phyloP scores from a whole-genome alignment of 2,113 vertebrate genomes.

The Scytalopus superciliaris region DNA sequence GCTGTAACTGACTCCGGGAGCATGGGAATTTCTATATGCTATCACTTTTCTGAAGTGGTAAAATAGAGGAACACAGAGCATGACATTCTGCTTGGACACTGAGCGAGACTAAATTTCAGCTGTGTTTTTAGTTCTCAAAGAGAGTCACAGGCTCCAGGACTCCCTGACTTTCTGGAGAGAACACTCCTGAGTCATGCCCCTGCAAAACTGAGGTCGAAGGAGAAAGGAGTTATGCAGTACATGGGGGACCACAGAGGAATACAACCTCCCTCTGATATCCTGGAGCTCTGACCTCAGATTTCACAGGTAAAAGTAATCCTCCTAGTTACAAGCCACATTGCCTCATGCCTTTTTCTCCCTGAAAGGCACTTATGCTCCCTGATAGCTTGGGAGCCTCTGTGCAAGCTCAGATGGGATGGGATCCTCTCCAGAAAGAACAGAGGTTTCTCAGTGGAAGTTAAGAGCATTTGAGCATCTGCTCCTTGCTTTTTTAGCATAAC shows the following conservation, averaged over 20 bases:
- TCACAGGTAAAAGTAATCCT: background rate
- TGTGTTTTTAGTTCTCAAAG: background rate
- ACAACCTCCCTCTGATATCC: background rate
- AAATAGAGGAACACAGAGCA: background rate
- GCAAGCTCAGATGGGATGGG: background rate
- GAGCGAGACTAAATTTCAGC: background rate
- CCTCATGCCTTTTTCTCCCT: background rate
- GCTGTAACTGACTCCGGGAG: background rate
- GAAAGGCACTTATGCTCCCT: background rate
- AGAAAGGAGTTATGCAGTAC: background rate
- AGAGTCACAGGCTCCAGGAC: background rate
- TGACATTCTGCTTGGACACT: background rate
- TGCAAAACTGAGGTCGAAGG: background rate
- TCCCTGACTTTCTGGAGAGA: background rate
- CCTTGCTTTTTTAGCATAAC: background rate
- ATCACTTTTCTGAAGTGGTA: background rate
- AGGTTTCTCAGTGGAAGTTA: background rate
- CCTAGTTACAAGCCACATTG: background rate
- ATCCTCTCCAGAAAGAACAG: background rate
- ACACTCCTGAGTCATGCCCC: accelerated
- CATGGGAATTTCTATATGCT: background rate
- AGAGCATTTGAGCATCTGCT: background rate
- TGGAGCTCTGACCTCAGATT: background rate
- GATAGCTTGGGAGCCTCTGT: background rate
- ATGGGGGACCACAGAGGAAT: background rate